Evolutionary conservation across 1,140 invertebrate genomes (phyloP), one percentile per base, ranked within the genome.

Genomic region (Drosophila takahashii): DNA sequence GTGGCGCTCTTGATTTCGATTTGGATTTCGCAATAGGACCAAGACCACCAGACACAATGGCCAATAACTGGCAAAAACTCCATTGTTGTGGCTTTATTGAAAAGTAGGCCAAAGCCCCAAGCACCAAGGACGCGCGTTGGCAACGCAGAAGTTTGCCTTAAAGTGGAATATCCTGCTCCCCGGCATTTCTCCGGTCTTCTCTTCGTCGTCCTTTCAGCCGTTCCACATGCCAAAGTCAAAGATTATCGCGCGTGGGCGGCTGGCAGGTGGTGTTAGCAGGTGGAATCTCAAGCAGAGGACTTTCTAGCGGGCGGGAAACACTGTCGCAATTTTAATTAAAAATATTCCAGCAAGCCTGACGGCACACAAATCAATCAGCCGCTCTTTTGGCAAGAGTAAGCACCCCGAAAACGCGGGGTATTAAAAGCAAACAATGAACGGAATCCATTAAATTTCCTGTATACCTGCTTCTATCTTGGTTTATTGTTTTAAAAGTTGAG

Each of bases 261-360:
- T 18, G 15, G 42, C 32, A 58, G 45, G 50, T 50, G 66, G 9
- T 58, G 22, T 22, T 22, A 22, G 1, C 22, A 22, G 22, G 22
- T 42, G 8, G 2, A 27, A 11, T 32, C 57, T 60, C 53, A 27
- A 53, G 47, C 15, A 7, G 39, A 9, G 10, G 29, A 18, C 13
- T 22, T 22, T 29, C 13, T 56, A 36, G 10, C 32, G 16, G 18
- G 36, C 7, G 4, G 4, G 2, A 9, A 42, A 45, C 37, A 45
- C 34, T 73, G 51, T 69, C 70, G 51, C 75, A 75, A 66, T 66
- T 83, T 83, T 69, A 84, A 79, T 84, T 75, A 66, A 83, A 72
- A 58, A 56, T 29, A 29, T 10, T 59, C 27, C 41, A 13, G 42
- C 41, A 42, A 52, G 47, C 41, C 42, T 79, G 67, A 42, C n/a